Conservation (phyloP, 2,113 vertebrate species). For the Sebastes fasciatus region DNA sequence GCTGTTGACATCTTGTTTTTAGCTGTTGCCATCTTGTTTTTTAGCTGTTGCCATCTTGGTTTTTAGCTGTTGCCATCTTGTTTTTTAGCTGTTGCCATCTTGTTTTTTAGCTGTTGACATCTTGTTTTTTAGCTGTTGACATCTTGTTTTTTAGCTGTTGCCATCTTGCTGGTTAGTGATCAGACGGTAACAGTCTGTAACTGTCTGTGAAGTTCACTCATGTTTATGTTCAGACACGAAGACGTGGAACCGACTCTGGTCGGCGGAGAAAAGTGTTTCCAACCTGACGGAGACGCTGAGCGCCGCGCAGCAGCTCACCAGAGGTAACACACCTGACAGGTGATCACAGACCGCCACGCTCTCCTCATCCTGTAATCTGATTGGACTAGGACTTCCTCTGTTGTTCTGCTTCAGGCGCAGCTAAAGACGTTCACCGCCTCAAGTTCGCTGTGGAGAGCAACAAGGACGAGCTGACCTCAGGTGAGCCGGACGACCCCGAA, state of each 20-base stretch:
- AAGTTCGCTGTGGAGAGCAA: slow-evolving; percentile 73
- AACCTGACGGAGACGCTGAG: slow-evolving; percentile 40
- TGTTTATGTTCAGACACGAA: background rate
- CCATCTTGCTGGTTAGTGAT: too few species aligned
- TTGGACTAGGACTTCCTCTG: background rate
- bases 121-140: too few species aligned
- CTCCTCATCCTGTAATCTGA: background rate
- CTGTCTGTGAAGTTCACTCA: too few species aligned
- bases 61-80: too few species aligned
- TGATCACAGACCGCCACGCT: too few species aligned
- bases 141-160: too few species aligned
- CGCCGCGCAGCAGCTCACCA: background rate
- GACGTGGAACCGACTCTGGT: slow-evolving; percentile 23
- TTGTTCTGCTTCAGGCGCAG: slow-evolving; percentile 32
- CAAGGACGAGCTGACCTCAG: slow-evolving; percentile 72
- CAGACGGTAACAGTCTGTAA: too few species aligned
- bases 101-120: too few species aligned
- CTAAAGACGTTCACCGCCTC: slow-evolving; percentile 50
- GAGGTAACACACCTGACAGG: slow-evolving; percentile 38
- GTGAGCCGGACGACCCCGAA: background rate
- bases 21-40: too few species aligned
- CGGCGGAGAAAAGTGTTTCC: slow-evolving; percentile 15
- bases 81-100: too few species aligned
- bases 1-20: too few species aligned
- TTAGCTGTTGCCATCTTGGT: too few species aligned